phyloP scores from a whole-genome alignment of 2,888 invertebrate species.

The Eupithecia dodoneata region DNA sequence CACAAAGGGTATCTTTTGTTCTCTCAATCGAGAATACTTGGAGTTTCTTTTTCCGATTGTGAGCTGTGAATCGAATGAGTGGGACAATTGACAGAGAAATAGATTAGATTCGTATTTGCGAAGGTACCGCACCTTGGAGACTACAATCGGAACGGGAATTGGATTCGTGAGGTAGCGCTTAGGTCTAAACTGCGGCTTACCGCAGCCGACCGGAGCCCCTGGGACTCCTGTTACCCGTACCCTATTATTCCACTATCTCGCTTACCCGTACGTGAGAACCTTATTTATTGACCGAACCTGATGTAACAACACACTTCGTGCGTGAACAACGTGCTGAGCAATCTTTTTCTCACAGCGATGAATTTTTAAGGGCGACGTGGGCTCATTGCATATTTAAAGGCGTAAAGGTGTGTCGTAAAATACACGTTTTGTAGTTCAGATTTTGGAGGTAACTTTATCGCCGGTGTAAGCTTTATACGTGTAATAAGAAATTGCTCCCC shows the following conservation, averaged over 20 bases:
- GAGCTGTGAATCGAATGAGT: slow-evolving; percentile 33
- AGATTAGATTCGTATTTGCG: slow-evolving; percentile 48
- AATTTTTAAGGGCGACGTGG: slow-evolving; percentile 53
- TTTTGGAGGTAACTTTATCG: slow-evolving; percentile 44
- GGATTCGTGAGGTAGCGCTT: slow-evolving; percentile 57
- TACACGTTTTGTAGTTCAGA: slow-evolving; percentile 46
- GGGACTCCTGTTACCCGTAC: slow-evolving; percentile 60
- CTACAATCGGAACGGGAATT: slow-evolving; percentile 54
- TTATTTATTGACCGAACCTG: slow-evolving; percentile 67
- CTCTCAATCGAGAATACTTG: slow-evolving; percentile 17
- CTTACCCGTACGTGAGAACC: slow-evolving; percentile 61
- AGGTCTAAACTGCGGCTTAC: slow-evolving; percentile 63
- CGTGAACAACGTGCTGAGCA: slow-evolving; percentile 56
- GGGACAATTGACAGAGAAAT: slow-evolving; percentile 32
- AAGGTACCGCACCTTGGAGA: slow-evolving; percentile 47
- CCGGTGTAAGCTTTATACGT: slow-evolving; percentile 42
- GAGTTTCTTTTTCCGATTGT: slow-evolving; percentile 28
- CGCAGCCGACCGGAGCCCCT: slow-evolving; percentile 55
- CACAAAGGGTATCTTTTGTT: slow-evolving; percentile 29
- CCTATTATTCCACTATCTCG: slow-evolving; percentile 69
- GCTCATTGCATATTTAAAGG: slow-evolving; percentile 47
- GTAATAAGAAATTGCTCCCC: slow-evolving; percentile 43
- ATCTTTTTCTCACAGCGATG: slow-evolving; percentile 52
- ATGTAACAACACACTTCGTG: slow-evolving; percentile 56
- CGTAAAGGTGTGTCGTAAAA: slow-evolving; percentile 49